phyloP scores from a whole-genome alignment of 2,797 vertebrate genomes.

The Coregonus ussuriensis region DNA sequence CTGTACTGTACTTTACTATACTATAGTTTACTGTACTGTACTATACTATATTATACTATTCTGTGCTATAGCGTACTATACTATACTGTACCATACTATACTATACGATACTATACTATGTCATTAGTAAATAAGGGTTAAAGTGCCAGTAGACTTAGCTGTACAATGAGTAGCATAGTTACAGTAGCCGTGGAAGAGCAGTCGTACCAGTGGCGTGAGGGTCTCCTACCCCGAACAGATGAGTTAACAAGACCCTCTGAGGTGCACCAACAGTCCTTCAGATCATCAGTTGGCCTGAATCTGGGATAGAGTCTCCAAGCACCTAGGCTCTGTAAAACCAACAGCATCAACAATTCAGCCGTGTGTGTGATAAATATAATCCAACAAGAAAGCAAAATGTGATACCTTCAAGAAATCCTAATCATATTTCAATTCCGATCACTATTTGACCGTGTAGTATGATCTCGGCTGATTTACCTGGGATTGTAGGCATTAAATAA shows the following conservation, averaged over 20 bases:
- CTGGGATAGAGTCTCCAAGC: background rate
- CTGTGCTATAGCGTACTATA: no score
- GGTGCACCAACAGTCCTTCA: background rate
- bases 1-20: no score
- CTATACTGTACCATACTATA: no score
- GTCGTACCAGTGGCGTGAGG: background rate
- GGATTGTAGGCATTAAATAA: background rate
- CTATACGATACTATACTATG: no score
- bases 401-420: background rate
- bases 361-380: no score
- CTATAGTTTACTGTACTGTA: no score
- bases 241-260: background rate
- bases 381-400: background rate
- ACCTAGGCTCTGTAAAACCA: background rate
- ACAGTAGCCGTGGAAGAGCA: background rate
- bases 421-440: no score
- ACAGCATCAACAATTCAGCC: background rate
- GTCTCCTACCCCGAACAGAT: background rate
- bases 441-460: background rate
- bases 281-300: background rate
- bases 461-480: background rate
- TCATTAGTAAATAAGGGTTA: no score
- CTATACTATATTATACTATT: no score
- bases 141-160: no score
- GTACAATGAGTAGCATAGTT: background rate